Evolutionary conservation across 2,797 vertebrate species (phyloP).

Genomic region (Myotis vivesi): DNA sequence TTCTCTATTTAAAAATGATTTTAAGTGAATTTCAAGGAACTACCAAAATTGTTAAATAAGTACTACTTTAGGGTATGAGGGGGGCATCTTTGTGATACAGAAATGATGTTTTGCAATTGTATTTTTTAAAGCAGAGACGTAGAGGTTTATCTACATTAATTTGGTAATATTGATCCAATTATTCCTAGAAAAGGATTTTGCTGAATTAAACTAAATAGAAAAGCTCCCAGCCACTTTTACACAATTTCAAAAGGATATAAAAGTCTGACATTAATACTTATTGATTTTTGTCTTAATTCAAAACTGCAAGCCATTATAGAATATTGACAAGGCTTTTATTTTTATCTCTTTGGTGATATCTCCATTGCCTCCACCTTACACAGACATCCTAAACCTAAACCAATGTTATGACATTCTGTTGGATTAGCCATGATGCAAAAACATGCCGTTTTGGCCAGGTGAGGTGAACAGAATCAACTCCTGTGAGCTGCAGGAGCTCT

Average conservation of each 20-base stretch:
- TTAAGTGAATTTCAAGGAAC: not conserved
- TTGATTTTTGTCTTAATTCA: slow-evolving; percentile 61
- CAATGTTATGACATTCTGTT: not conserved
- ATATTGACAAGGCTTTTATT: slow-evolving; percentile 11
- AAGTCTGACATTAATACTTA: slow-evolving; percentile 18
- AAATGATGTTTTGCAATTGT: slow-evolving; percentile 1
- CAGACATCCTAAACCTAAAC: not conserved
- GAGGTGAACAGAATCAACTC: not conserved
- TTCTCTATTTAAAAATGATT: not conserved
- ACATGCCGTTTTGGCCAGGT: not conserved
- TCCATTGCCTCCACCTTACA: not conserved
- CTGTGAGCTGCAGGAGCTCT: not conserved
- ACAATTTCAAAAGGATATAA: not conserved
- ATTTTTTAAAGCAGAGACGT: not conserved
- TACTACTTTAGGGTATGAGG: not conserved
- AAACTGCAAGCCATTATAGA: slow-evolving; percentile 45
- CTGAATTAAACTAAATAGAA: not conserved
- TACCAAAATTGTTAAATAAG: not conserved
- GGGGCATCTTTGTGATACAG: not conserved
- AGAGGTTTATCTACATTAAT: not conserved
- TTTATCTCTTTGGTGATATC: not conserved
- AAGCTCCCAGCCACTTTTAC: slow-evolving; percentile 22
- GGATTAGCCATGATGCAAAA: not conserved
- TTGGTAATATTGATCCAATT: not conserved
- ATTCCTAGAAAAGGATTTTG: slow-evolving; percentile 23